phyloP scores from a whole-genome alignment of 1,140 invertebrate genomes.

The Heliconius congener region DNA sequence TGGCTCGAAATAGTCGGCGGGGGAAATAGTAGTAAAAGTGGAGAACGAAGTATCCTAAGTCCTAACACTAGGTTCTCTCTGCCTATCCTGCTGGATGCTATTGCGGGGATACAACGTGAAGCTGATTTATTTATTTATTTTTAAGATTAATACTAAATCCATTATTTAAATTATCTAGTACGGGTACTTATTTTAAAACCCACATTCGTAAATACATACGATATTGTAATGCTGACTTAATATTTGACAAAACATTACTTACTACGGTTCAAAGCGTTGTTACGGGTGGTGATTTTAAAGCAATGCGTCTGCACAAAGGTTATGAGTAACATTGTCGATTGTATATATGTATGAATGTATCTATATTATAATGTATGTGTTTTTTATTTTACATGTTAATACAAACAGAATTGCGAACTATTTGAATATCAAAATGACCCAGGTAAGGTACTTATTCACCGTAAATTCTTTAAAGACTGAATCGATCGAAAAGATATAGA shows the following conservation, averaged over 20 bases:
- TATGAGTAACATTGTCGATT: neutral
- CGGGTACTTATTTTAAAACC: neutral
- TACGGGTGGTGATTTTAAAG: conserved; percentile 58
- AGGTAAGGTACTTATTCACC: too few relatives aligned
- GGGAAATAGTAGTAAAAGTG: too few relatives aligned
- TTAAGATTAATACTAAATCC: neutral
- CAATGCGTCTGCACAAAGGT: conserved; percentile 32
- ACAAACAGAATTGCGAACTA: neutral
- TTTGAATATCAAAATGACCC: neutral
- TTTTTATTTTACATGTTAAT: neutral
- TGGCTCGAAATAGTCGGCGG: too few relatives aligned
- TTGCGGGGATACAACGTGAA: too few relatives aligned
- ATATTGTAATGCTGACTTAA: neutral
- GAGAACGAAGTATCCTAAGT: too few relatives aligned
- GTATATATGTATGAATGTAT: neutral
- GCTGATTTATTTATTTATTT: too few relatives aligned
- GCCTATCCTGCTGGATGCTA: too few relatives aligned
- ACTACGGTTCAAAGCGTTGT: conserved; percentile 68
- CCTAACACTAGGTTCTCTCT: too few relatives aligned
- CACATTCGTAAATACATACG: neutral
- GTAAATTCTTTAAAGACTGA: too few relatives aligned
- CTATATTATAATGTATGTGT: neutral
- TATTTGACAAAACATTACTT: conserved; percentile 40
- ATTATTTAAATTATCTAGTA: neutral
- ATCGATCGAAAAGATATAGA: too few relatives aligned